Evolutionary conservation across 2,888 invertebrate genomes (phyloP), one percentile per base, ranked within the genome.

Genomic region (Pyrrhosoma nymphula): DNA sequence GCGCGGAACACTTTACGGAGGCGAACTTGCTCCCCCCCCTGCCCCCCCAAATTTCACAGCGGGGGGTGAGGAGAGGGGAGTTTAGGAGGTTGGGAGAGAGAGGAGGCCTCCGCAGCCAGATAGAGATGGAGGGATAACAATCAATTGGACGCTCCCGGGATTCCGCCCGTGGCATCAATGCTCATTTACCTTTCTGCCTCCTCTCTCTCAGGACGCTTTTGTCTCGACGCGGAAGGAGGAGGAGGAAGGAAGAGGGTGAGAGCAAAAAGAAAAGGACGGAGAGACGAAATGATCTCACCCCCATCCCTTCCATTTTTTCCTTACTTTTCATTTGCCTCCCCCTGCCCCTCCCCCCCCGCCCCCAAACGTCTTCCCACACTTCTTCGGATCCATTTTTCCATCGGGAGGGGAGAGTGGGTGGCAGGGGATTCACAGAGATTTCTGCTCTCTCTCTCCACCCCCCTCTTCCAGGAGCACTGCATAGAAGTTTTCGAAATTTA

Each of bases 401-500:
- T 10, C 4, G 69, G 69, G 26, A n/a, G 69, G 69, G 0, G 69
- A 26, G 69, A 69, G 26, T 8, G 69, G 69, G 23, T 23, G 12
- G 69, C 60, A 60, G 47, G 8, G 47, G 47, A 60, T 60, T 0
- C 60, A 20, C 10, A 60, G 20, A 60, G 26, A 69, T n/a, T n/a
- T 69, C n/a, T 69, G 26, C n/a, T 69, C n/a, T 69, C 6, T n/a
- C 69, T n/a, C n/a, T 3, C 8, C 69, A 4, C n/a, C 69, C 69
- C 69, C n/a, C n/a, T 23, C n/a, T n/a, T n/a, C n/a, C 69, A 4
- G 26, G 47, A 69, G 47, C 63, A 47, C 93, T 23, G 35, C 47
- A 56, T 69, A 47, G 93, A 93, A 93, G 63, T 93, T 93, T 93
- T 93, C 63, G 93, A 93, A 93, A 93, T 93, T 93, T 93, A 93